Evolutionary conservation across 2,797 vertebrate species (phyloP).

Genomic region (Hylomyscus alleni): DNA sequence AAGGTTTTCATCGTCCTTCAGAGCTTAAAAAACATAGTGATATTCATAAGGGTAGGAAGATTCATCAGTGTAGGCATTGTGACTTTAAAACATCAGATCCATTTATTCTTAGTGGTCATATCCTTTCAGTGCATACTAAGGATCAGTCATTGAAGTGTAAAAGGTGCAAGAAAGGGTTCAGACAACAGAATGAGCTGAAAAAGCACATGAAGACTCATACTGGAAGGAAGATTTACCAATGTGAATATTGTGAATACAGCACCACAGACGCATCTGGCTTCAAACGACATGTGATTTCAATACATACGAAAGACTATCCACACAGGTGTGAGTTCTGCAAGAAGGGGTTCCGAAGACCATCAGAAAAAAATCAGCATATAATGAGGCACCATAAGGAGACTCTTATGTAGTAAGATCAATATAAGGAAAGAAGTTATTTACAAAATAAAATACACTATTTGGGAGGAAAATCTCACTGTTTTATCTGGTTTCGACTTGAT

Average conservation of each 20-base stretch:
- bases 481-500: constrained; percentile 92
- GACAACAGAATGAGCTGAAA: constrained; percentile 97
- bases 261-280: constrained; percentile 99
- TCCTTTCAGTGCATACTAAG: constrained; percentile 98
- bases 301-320: constrained; percentile 99
- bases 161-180: constrained; percentile 97
- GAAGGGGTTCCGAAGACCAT: constrained; percentile 97
- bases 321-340: constrained; percentile 99
- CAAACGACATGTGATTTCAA: constrained; percentile 98
- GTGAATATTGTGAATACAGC: constrained; percentile 99
- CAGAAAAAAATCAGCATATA: constrained; percentile 99
- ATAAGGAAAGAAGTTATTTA: constrained; percentile 80
- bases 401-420: constrained; percentile 86
- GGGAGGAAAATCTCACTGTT: constrained; percentile 89
- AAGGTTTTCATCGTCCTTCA: constrained; percentile 95
- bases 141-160: constrained; percentile 95
- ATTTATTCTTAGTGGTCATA: constrained; percentile 98
- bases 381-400: constrained; percentile 99
- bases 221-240: constrained; percentile 98
- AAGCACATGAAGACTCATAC: constrained; percentile 99
- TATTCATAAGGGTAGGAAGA: constrained; percentile 96
- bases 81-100: constrained; percentile 98
- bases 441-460: constrained; percentile 84
- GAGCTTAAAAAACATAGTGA: constrained; percentile 96
- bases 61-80: constrained; percentile 98